Evolutionary conservation across 2,888 invertebrate species (phyloP), one percentile per base, ranked within the genome.

Genomic region (Drosophila ustulata): DNA sequence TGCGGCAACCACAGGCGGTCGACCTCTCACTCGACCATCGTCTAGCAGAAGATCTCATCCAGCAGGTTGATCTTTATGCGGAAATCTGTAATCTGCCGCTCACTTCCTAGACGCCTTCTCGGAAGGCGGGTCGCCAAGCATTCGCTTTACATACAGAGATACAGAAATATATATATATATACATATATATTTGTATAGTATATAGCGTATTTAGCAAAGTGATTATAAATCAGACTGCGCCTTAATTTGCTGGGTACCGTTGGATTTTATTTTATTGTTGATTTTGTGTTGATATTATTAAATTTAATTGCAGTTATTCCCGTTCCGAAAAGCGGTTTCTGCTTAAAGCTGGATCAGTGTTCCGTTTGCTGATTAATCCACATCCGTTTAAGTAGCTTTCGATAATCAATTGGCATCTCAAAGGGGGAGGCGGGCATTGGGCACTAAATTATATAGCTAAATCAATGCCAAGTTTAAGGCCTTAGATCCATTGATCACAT

Each of bases 401-500:
- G 51, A 51, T 81, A 61, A 71, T 65, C 66, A 65, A 41, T 57
- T 50, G 32, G 28, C 25, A 39, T 53, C 37, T 32, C 39, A 13
- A 13, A 8, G 13, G 43, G 13, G 50, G 47, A 8, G n/a, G 26
- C 30, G 9, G 32, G 25, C 18, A 18, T 45, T 41, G 11, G n/a
- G 51, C 26, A 46, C 30, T 62, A n/a, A 43, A 26, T 49, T 50
- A 41, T 57, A 55, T 41, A 47, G 58, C 53, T 67, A 71, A 68
- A 75, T 75, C 81, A 82, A 82, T 82, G 82, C 70, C 82, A 88
- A 88, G 81, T 82, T 82, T 79, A 82, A 88, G 86, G 85, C 52
- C 71, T 76, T 55, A 56, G 61, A 37, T 26, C 47, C 59, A 55
- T 61, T 62, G 62, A 37, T 56, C 64, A 64, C 57, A 50, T 57